Base-by-base conservation (phyloP, 1,140 invertebrate genomes). In the Psilanteris sp. region DNA sequence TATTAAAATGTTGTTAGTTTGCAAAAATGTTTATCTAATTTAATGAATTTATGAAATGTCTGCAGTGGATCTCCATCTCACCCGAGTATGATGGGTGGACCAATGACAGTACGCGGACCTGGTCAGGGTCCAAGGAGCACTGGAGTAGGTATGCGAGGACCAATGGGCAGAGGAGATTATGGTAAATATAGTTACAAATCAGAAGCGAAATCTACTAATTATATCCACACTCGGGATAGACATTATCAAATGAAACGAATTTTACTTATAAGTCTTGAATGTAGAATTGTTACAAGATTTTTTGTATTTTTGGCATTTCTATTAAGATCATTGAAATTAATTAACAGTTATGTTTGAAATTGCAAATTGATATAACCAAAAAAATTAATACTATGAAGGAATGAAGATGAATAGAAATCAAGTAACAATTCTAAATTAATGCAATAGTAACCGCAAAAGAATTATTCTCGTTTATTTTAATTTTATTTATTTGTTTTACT, bases 131-230 rank as follows among this genome's bases (percentile, higher is more conserved):
- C 88, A 52, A 83, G 90, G 41, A 85, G 89, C 24, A 85, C 87
- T 41, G 83, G 86, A 77, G 78, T 88, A 70, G 88, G 90, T 79
- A 90, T 94, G 89, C 90, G 94, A 84, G 92, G 93, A 85, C 92
- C 93, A 72, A 93, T 95, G 90, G 93, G 94, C 79, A 91, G 93
- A 80, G 93, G 93, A 79, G 94, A 96, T 87, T 96, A 96, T 90
- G 94, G 94, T 96, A 92, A 95, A 94, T 92, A 43, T 22, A 7
- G 16, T 44, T 9, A 52, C 32, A 39, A 44, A 57, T 62, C 24
- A 29, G 4, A 61, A 8, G 9, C 24, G 32, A 37, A 14, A 34
- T 11, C 29, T 20, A 10, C 37, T 13, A 61, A 6, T 26, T 39
- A 32, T 29, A 5, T n/a, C n/a, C n/a, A 48, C 39, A 54, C 29